phyloP scores from a whole-genome alignment of 2,888 invertebrate genomes.

The Drosophila atripex region DNA sequence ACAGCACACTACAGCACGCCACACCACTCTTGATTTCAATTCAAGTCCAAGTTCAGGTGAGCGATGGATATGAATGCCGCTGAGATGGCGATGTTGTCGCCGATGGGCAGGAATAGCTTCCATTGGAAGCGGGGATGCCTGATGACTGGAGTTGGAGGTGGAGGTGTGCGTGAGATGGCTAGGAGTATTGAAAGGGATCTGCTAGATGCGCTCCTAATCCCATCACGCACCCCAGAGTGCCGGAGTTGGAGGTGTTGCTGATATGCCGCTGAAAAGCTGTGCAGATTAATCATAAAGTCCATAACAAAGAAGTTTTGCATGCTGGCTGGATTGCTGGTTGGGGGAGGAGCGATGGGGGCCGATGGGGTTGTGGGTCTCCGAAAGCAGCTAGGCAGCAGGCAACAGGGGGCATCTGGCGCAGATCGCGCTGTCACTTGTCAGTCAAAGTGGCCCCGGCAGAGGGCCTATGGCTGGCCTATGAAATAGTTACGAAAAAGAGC shows the following conservation, averaged over 20 bases:
- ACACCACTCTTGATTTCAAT: conserved; percentile 40
- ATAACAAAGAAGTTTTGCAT: conserved; percentile 58
- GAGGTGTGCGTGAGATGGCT: conserved; percentile 6
- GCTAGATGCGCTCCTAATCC: conserved; percentile 32
- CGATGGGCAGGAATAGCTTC: conserved; percentile 10
- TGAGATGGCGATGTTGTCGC: conserved; percentile 15
- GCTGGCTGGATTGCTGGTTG: conserved; percentile 32
- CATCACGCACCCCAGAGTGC: conserved; percentile 30
- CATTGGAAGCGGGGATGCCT: background rate
- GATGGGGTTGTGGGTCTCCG: conserved; percentile 9
- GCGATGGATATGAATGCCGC: conserved; percentile 20
- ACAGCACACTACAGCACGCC: background rate
- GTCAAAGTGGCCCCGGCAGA: conserved; percentile 62
- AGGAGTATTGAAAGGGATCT: conserved; percentile 22
- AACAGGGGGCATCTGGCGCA: conserved; percentile 45
- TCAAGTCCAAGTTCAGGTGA: conserved; percentile 40
- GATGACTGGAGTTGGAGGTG: background rate
- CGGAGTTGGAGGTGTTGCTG: conserved; percentile 60
- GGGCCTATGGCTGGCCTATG: conserved; percentile 49
- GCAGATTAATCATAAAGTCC: conserved; percentile 73
- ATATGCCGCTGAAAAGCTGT: conserved; percentile 64
- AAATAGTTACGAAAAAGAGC: conserved; percentile 52
- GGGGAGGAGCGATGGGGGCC: background rate
- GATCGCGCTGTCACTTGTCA: conserved; percentile 67
- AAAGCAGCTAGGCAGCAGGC: conserved; percentile 19